Percentiles rank a stretch among this genome's conserved stretches.
Evolutionary conservation across 2,113 vertebrate species (phyloP).

Genomic region (Alethe diademata): DNA sequence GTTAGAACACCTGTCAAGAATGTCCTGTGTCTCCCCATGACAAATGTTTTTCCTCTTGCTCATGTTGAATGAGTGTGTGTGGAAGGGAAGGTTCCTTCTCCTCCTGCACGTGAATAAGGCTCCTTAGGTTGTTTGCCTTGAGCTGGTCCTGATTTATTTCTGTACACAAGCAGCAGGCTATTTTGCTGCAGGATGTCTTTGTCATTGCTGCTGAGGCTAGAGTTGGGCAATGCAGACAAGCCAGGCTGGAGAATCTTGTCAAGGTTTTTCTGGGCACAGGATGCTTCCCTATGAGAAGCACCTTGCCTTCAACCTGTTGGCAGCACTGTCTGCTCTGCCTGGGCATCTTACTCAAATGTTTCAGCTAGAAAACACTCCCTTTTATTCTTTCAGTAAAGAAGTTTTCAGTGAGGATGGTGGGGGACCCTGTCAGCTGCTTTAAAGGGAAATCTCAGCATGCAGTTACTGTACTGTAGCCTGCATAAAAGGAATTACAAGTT

Average conservation of each 20-base stretch:
- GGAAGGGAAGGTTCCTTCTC: neutral
- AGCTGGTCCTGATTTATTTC: neutral
- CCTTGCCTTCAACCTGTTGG: neutral
- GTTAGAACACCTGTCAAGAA: neutral
- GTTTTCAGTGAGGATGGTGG: neutral
- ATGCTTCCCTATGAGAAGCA: neutral
- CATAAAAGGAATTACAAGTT: neutral
- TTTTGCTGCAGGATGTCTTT: neutral
- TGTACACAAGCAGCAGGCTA: neutral
- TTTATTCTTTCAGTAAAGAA: neutral
- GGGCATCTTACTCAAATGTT: fast-evolving
- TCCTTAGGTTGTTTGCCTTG: neutral
- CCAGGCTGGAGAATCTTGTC: neutral
- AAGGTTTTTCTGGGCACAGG: neutral
- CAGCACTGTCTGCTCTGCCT: neutral
- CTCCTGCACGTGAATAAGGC: neutral
- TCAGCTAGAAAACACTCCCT: neutral
- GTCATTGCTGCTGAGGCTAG: neutral
- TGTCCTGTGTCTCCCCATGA: neutral
- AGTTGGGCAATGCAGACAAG: neutral
- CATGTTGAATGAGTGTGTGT: neutral
- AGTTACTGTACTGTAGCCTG: neutral
- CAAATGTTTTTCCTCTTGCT: neutral
- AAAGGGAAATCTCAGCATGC: neutral
- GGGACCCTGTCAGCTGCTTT: neutral